Base-by-base conservation (phyloP, 2,888 invertebrate species). In the Xanthorhoe designata region DNA sequence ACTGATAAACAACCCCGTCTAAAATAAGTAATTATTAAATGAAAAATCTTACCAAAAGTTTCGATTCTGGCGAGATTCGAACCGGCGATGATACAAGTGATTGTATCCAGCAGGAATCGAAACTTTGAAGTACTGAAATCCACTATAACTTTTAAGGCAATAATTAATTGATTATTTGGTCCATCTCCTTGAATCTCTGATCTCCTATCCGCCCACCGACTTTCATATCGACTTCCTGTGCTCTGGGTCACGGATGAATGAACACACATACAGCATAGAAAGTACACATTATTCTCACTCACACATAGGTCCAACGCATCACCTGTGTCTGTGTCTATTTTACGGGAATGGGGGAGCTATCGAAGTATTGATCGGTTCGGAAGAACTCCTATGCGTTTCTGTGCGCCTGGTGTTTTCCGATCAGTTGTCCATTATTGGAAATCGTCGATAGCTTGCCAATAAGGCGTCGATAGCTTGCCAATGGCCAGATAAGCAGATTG, bases 341-440 rank as follows among this genome's bases (percentile, higher is more conserved):
- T 51, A 64, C 68, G 70, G 56, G 70, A 67, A 73, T 71, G 66
- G 61, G 83, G 80, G 83, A 81, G 83, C 83, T 84, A 85, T 83
- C 83, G 84, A 78, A 76, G 68, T 91, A 92, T 91, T 86, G 91
- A 92, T 91, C 89, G 85, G 85, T 90, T 91, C 90, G 90, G 78
- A 83, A 90, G 79, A 82, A 67, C 88, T 88, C 85, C 78, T 80
- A 64, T 61, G 57, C 35, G 17, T 18, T 76, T 70, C 77, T 91
- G 86, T 9, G 54, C 53, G 72, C 91, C 90, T 91, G 76, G 91
- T 92, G 87, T 82, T 89, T 90, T 85, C 88, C 88, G 88, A 92
- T 91, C 90, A 83, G 85, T 84, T 87, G 85, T 86, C 84, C 88
- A 88, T 91, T 91, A 91, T 91, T 84, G 91, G 83, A 73, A 84